These are phyloP conservation scores for Budorcas taxicolor DNA, from an alignment of 2,113 vertebrate genomes.

Conservation along the genomic window DNA sequence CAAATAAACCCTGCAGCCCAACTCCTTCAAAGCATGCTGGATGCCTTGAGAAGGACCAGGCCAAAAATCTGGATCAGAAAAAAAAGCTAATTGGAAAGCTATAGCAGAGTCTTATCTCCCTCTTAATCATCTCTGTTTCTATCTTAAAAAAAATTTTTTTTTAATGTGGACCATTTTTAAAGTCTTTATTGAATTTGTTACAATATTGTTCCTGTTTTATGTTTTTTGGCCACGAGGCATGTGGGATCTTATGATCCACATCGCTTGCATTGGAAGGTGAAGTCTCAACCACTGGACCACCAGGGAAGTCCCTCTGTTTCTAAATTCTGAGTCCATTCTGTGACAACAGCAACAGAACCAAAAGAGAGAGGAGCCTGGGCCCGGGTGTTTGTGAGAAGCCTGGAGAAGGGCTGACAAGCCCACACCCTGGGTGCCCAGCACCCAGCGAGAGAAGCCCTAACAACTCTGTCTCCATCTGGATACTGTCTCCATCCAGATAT, in stretches of 20 bases:
- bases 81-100: neutral
- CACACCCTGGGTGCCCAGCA: neutral
- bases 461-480: neutral
- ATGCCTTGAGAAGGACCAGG: neutral
- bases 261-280: neutral
- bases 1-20: neutral
- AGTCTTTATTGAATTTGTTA: neutral
- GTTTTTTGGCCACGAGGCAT: neutral
- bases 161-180: neutral
- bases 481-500: neutral
- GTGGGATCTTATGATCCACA: neutral
- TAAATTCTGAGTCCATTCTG: neutral
- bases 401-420: neutral
- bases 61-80: neutral
- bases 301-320: neutral
- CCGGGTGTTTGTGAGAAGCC: neutral
- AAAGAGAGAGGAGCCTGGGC: neutral
- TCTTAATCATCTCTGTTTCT: neutral
- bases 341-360: neutral
- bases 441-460: neutral
- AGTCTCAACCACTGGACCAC: neutral
- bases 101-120: neutral
- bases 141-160: neutral
- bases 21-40: neutral
- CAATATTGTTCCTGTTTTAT: neutral